Percentiles rank a stretch among this genome's conserved stretches.
Conservation (phyloP, 2,888 invertebrate genomes). For the Linnaemya tessellans region DNA sequence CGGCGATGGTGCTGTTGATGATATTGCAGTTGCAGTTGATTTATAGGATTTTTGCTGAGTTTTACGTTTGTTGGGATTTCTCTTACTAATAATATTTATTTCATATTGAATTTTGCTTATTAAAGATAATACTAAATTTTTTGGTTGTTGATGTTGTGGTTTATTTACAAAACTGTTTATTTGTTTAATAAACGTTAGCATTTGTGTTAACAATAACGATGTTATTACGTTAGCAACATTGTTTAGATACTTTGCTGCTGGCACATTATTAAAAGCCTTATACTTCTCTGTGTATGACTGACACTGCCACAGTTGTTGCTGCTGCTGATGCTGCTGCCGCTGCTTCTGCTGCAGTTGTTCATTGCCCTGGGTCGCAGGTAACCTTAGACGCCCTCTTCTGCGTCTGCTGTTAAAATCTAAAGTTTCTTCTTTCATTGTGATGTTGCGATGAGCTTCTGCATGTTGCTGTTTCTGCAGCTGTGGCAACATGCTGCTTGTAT, state of each 20-base stretch:
- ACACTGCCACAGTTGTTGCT: constrained; percentile 60
- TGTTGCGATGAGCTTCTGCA: constrained; percentile 23
- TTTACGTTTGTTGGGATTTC: constrained; percentile 67
- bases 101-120: constrained; percentile 68
- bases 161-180: constrained; percentile 66
- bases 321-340: constrained; percentile 63
- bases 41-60: constrained; percentile 28
- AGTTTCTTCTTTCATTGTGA: constrained; percentile 74
- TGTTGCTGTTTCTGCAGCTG: constrained; percentile 45
- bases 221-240: constrained; percentile 71
- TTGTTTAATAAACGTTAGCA: constrained; percentile 76
- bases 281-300: constrained; percentile 38
- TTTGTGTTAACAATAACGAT: constrained; percentile 77
- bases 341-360: constrained; percentile 30
- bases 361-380: constrained; percentile 35
- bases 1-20: not conserved
- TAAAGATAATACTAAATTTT: constrained; percentile 67
- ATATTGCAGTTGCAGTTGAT: not conserved
- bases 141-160: constrained; percentile 61
- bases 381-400: constrained; percentile 83
- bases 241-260: constrained; percentile 66
- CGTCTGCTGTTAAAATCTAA: constrained; percentile 82
- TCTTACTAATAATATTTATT: constrained; percentile 72
- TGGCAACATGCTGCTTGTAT: constrained; percentile 70
- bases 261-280: constrained; percentile 63